phyloP scores from a whole-genome alignment of 2,113 vertebrate genomes.

The Calyptomena viridis region DNA sequence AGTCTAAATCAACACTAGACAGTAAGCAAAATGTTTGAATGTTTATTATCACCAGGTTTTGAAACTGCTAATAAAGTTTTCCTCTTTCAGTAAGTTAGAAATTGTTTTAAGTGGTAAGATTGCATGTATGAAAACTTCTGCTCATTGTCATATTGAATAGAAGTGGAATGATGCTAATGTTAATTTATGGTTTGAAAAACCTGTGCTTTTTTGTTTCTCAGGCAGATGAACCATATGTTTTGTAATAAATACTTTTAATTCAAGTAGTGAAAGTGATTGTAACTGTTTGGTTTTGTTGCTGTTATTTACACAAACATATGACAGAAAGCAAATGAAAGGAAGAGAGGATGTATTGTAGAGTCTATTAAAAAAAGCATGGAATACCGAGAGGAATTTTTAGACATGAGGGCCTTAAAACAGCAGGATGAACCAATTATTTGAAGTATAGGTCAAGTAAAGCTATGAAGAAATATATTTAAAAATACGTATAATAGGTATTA shows the following conservation, averaged over 20 bases:
- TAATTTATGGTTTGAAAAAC: conserved; percentile 13
- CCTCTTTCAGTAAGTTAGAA: neutral
- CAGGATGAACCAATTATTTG: neutral
- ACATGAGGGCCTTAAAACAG: neutral
- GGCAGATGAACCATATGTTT: neutral
- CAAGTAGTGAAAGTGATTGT: neutral
- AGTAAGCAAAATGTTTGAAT: neutral
- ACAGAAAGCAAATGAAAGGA: conserved; percentile 4
- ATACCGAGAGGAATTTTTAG: neutral
- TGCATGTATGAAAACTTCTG: neutral
- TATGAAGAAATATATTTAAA: neutral
- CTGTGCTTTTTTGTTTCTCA: conserved; percentile 16
- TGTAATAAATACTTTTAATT: conserved; percentile 33
- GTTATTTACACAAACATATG: neutral
- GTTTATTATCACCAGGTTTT: neutral
- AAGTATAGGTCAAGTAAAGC: neutral
- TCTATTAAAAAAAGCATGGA: neutral
- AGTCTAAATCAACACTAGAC: neutral
- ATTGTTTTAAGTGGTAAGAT: neutral
- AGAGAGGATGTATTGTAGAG: neutral
- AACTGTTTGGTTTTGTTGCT: neutral
- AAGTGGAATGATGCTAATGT: neutral
- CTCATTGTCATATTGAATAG: neutral
- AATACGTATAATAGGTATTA: neutral
- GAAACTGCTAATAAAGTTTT: neutral